phyloP scores from a whole-genome alignment of 2,113 vertebrate genomes.

The Chionis minor region DNA sequence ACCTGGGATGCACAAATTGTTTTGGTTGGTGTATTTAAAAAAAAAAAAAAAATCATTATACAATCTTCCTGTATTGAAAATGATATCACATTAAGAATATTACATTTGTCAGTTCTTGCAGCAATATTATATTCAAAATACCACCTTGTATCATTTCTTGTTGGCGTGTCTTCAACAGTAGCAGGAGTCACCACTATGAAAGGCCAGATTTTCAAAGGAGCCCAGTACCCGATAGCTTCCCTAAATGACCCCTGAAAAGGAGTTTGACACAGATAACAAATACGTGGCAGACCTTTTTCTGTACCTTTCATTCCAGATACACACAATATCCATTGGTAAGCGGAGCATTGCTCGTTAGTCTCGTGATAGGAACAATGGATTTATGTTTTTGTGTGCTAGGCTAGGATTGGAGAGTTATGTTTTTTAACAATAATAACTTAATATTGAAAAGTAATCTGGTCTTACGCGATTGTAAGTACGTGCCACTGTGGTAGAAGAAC shows the following conservation, averaged over 20 bases:
- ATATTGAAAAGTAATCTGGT: background rate
- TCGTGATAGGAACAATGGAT: background rate
- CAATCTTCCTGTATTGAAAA: background rate
- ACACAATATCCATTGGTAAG: background rate
- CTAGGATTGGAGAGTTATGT: background rate
- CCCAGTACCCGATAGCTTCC: background rate
- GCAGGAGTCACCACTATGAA: background rate
- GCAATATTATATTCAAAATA: background rate
- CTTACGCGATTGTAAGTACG: background rate
- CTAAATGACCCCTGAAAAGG: background rate
- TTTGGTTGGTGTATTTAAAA: background rate
- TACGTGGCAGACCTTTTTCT: background rate
- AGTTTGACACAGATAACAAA: background rate
- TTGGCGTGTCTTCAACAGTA: background rate
- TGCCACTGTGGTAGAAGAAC: background rate
- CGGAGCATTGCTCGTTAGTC: background rate
- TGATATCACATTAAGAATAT: background rate
- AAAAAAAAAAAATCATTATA: background rate
- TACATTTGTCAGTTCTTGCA: background rate
- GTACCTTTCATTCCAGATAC: background rate
- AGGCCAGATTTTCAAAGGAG: background rate
- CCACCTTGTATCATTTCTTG: background rate
- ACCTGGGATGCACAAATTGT: background rate
- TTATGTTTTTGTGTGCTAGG: background rate
- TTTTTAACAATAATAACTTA: background rate